These are phyloP conservation scores for Cydia pomonella DNA, from an alignment of 1,140 invertebrate genomes.

Conservation along the genomic window DNA sequence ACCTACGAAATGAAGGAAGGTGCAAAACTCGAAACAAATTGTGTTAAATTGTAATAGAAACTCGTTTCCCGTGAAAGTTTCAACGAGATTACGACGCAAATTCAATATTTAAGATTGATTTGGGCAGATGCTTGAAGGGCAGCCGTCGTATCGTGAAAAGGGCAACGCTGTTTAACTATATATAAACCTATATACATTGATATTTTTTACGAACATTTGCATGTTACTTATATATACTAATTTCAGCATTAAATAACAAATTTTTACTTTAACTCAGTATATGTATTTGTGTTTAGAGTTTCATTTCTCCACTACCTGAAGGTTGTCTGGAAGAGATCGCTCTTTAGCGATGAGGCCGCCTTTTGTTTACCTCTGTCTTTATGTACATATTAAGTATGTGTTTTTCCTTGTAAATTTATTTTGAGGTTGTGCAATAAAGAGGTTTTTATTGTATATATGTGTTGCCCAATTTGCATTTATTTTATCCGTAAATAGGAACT, in stretches of 20 bases:
- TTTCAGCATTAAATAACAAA: background rate
- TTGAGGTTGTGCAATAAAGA: too few species aligned
- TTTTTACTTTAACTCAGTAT: too few species aligned
- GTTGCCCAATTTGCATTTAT: too few species aligned
- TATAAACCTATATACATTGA: background rate
- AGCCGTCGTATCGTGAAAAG: slow-evolving; percentile 46
- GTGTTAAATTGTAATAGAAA: slow-evolving; percentile 78
- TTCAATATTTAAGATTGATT: slow-evolving; percentile 81
- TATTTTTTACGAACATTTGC: background rate
- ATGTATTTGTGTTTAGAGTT: too few species aligned
- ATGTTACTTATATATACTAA: background rate
- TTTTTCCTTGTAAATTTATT: too few species aligned
- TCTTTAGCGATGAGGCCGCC: too few species aligned
- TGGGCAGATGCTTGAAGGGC: slow-evolving; percentile 68
- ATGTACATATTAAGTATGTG: too few species aligned
- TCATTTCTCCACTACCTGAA: too few species aligned
- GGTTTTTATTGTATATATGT: too few species aligned
- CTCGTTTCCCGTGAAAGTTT: slow-evolving; percentile 74
- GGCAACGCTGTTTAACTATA: slow-evolving; percentile 34
- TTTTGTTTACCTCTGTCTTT: too few species aligned
- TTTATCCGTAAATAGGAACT: too few species aligned
- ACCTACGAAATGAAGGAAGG: slow-evolving; percentile 54
- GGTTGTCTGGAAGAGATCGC: too few species aligned
- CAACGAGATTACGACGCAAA: slow-evolving; percentile 76
- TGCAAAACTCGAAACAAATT: slow-evolving; percentile 77